Conservation (phyloP, 2,888 invertebrate species). For the Conops quadrifasciatus region DNA sequence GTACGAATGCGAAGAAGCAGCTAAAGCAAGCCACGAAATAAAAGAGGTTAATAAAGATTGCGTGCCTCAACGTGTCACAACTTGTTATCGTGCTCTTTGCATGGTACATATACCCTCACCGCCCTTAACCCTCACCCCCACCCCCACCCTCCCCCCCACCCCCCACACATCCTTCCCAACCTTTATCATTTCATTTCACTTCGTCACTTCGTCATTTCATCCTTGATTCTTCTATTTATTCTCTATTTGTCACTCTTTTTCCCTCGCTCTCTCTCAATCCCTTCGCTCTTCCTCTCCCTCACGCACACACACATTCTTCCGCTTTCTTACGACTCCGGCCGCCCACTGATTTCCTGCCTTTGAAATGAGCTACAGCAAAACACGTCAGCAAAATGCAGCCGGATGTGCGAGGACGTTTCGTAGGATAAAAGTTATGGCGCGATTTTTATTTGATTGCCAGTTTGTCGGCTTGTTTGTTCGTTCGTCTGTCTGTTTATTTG, state of each 20-base stretch:
- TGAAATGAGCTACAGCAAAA: background rate
- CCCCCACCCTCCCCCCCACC: too few relatives aligned
- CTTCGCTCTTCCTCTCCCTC: background rate
- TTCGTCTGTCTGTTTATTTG: background rate
- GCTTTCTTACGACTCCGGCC: background rate
- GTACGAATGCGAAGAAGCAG: background rate
- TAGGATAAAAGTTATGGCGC: conserved; percentile 7
- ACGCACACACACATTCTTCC: background rate
- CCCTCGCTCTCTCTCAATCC: background rate
- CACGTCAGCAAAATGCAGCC: conserved; percentile 1
- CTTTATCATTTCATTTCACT: too few relatives aligned
- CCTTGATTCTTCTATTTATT: too few relatives aligned
- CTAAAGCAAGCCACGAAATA: conserved; percentile 4
- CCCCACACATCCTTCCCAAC: too few relatives aligned
- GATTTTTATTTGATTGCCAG: conserved; percentile 23
- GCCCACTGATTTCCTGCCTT: background rate
- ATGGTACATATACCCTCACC: background rate
- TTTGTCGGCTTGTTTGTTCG: conserved; percentile 11
- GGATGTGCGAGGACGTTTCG: background rate
- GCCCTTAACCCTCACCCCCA: too few relatives aligned
- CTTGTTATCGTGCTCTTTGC: conserved; percentile 14
- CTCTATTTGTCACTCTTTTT: background rate
- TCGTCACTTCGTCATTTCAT: too few relatives aligned
- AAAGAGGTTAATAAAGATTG: conserved; percentile 29
- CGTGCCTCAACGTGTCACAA: conserved; percentile 33